A percentile compares a stretch with the other conserved stretches of the same genome.
These are phyloP conservation scores for Penelope pileata DNA, from an alignment of 2,113 vertebrate species.

Conservation along the genomic window DNA sequence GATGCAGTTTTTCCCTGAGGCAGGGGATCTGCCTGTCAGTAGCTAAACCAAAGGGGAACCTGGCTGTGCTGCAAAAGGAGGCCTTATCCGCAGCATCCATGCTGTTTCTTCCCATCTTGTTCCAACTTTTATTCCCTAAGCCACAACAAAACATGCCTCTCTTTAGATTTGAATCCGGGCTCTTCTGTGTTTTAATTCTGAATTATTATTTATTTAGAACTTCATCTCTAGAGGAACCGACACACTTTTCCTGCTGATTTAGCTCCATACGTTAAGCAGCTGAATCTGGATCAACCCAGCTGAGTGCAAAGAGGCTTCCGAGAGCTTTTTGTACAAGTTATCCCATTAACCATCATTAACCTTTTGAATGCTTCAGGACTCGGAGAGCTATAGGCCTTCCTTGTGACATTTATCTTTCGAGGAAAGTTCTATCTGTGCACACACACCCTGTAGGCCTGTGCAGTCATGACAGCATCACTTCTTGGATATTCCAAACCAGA, in stretches of 20 bases:
- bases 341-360: neutral
- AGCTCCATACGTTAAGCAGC: neutral
- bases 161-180: neutral
- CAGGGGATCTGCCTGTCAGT: rapidly evolving
- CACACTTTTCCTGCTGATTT: neutral
- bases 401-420: neutral
- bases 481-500: neutral
- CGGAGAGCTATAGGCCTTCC: neutral
- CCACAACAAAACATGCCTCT: neutral
- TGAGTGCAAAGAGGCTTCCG: neutral
- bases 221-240: neutral
- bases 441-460: neutral
- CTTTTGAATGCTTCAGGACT: neutral
- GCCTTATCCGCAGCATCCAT: too few relatives aligned
- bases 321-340: neutral
- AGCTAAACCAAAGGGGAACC: rapidly evolving
- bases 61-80: neutral
- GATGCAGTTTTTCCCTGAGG: too few relatives aligned
- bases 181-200: neutral
- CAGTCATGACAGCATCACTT: neutral
- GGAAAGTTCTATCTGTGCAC: neutral
- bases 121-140: neutral
- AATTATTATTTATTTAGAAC: neutral
- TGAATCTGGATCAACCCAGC: neutral
- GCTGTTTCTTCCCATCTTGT: neutral